These are phyloP conservation scores for Scophthalmus maximus DNA, from an alignment of 2,113 vertebrate species.

Conservation along the genomic window DNA sequence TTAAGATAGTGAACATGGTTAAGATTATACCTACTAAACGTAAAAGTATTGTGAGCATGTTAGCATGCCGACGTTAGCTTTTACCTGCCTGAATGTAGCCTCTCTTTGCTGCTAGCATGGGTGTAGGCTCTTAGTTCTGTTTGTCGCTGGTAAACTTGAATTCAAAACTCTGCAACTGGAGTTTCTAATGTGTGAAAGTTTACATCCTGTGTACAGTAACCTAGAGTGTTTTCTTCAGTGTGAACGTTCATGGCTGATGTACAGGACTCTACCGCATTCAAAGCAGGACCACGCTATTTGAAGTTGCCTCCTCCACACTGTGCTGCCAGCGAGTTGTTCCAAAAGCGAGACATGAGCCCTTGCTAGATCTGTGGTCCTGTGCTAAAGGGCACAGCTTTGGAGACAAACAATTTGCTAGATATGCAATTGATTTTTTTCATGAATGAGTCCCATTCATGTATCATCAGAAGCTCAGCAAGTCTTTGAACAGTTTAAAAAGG, in stretches of 20 bases:
- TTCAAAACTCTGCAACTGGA: too few species aligned
- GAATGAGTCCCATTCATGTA: slow-evolving; percentile 36
- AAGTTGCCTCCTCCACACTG: slow-evolving; percentile 29
- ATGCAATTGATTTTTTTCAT: slow-evolving; percentile 63
- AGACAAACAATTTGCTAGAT: slow-evolving; percentile 49
- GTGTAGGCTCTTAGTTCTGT: neutral
- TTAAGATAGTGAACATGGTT: too few species aligned
- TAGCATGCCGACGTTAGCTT: too few species aligned
- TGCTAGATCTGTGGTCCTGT: slow-evolving; percentile 46
- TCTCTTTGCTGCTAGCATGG: neutral
- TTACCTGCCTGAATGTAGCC: neutral
- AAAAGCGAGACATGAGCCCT: slow-evolving; percentile 15
- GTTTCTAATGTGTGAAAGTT: too few species aligned
- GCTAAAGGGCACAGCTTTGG: slow-evolving; percentile 54
- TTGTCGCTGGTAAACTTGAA: neutral
- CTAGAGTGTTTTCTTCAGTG: neutral
- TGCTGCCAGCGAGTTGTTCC: slow-evolving; percentile 34
- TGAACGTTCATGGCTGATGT: neutral
- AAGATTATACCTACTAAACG: neutral
- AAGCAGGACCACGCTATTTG: slow-evolving; percentile 19
- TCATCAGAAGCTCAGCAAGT: slow-evolving; percentile 30
- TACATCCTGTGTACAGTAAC: neutral
- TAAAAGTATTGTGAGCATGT: neutral
- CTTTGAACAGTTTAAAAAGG: slow-evolving; percentile 13
- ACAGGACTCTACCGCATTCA: neutral